A percentile compares a stretch with the other conserved stretches of the same genome.
These are phyloP conservation scores for Hystrix cristata DNA, from an alignment of 2,113 vertebrate genomes.

Conservation along the genomic window DNA sequence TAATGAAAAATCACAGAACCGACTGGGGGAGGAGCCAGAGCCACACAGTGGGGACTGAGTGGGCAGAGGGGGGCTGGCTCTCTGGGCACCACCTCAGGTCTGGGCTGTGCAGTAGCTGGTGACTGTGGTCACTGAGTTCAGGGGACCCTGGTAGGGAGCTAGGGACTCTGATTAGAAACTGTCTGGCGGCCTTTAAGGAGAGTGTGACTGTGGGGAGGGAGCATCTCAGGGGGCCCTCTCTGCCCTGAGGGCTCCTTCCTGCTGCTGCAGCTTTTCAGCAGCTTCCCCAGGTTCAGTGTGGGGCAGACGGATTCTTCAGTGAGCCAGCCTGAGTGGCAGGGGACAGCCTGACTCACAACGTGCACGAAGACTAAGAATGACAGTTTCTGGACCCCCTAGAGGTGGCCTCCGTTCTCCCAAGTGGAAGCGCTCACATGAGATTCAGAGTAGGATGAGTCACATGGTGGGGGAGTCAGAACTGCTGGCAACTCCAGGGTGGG, in stretches of 20 bases:
- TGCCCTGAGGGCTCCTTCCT: background rate
- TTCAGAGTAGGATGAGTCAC: background rate
- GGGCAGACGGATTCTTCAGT: background rate
- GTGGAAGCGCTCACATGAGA: background rate
- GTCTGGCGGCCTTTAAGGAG: background rate
- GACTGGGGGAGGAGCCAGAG: background rate
- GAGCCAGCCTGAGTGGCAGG: background rate
- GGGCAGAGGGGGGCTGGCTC: background rate
- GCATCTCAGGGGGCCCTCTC: background rate
- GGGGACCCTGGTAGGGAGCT: background rate
- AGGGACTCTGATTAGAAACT: background rate
- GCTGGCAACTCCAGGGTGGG: background rate
- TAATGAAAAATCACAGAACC: background rate
- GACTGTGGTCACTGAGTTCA: background rate
- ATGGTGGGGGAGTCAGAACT: background rate
- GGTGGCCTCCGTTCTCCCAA: background rate
- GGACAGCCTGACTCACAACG: background rate
- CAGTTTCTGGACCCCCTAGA: background rate
- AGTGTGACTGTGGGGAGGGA: rapidly evolving
- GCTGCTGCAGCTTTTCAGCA: background rate
- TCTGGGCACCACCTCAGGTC: background rate
- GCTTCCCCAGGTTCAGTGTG: background rate
- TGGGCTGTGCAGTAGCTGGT: too few species aligned
- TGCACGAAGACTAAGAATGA: background rate
- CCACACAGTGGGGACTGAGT: rapidly evolving